phyloP scores from a whole-genome alignment of 2,797 vertebrate species.

The Hozukius guyotensis region DNA sequence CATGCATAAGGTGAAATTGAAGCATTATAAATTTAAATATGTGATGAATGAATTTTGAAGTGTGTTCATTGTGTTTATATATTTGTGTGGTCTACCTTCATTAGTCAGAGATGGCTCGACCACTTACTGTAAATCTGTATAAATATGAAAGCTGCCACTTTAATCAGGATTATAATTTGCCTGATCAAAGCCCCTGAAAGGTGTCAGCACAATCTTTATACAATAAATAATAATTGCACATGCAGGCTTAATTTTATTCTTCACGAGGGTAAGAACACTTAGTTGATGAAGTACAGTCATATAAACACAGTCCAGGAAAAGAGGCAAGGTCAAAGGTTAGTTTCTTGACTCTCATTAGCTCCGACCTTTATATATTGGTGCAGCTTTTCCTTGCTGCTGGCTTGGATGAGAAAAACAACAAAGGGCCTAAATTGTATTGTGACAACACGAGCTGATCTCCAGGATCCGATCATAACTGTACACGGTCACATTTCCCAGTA shows the following conservation, averaged over 20 bases:
- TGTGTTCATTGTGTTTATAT: not conserved
- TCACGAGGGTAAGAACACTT: not conserved
- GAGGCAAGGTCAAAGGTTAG: not conserved
- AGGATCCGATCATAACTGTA: not conserved
- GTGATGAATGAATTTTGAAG: not conserved
- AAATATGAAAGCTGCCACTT: slow-evolving; percentile 1
- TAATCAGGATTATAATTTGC: not conserved
- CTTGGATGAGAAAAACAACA: not conserved
- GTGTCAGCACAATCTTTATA: slow-evolving; percentile 12
- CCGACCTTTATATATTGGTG: not conserved
- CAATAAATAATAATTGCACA: slow-evolving; percentile 25
- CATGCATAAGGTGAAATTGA: not conserved
- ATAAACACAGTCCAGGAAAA: not conserved
- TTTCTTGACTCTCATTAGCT: not conserved
- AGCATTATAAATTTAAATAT: not conserved
- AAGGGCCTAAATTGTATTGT: not conserved
- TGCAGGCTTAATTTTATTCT: not conserved
- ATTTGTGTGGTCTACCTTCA: not conserved
- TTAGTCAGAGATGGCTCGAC: not conserved
- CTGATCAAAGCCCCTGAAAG: slow-evolving; percentile 20
- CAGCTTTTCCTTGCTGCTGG: not conserved
- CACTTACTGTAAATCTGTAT: slow-evolving; percentile 2
- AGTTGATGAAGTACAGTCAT: not conserved
- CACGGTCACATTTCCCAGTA: not conserved
- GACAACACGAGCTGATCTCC: not conserved